These are phyloP conservation scores for Watsonalla binaria DNA, from an alignment of 2,888 invertebrate genomes.

Conservation along the genomic window DNA sequence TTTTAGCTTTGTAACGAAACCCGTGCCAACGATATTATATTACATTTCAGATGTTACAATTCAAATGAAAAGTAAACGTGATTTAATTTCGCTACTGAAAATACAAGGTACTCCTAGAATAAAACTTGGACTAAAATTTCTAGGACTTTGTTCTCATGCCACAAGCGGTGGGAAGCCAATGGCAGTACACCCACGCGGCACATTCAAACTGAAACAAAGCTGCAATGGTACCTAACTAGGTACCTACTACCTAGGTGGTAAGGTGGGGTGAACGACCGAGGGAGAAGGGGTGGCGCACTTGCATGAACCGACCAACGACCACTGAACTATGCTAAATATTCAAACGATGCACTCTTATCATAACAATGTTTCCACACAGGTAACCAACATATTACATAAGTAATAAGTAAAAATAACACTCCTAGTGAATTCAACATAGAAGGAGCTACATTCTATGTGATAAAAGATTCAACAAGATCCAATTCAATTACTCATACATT, in stretches of 20 bases:
- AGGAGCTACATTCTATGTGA: too few relatives aligned
- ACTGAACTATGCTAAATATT: slow-evolving; percentile 33
- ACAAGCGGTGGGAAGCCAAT: slow-evolving; percentile 32
- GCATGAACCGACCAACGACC: slow-evolving; percentile 60
- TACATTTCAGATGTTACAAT: not conserved
- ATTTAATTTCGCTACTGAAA: not conserved
- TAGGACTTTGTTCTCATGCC: slow-evolving; percentile 12
- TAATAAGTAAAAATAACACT: not conserved
- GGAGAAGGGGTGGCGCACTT: slow-evolving; percentile 49
- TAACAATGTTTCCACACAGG: slow-evolving; percentile 19
- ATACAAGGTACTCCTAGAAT: not conserved
- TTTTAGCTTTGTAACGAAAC: not conserved
- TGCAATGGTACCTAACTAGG: slow-evolving; percentile 28
- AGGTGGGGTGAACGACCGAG: slow-evolving; percentile 55
- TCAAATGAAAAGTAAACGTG: not conserved
- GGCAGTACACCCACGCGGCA: slow-evolving; percentile 47
- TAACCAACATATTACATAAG: slow-evolving; percentile 2
- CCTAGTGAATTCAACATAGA: too few relatives aligned
- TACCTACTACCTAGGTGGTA: slow-evolving; percentile 25
- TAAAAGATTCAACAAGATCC: too few relatives aligned
- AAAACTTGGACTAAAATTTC: slow-evolving; percentile 8
- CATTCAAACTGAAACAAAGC: slow-evolving; percentile 56
- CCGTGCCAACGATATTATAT: not conserved
- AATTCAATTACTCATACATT: too few relatives aligned
- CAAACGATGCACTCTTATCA: slow-evolving; percentile 28